Base-by-base conservation (phyloP, 2,888 invertebrate genomes). In the Shargacucullia verbasci region DNA sequence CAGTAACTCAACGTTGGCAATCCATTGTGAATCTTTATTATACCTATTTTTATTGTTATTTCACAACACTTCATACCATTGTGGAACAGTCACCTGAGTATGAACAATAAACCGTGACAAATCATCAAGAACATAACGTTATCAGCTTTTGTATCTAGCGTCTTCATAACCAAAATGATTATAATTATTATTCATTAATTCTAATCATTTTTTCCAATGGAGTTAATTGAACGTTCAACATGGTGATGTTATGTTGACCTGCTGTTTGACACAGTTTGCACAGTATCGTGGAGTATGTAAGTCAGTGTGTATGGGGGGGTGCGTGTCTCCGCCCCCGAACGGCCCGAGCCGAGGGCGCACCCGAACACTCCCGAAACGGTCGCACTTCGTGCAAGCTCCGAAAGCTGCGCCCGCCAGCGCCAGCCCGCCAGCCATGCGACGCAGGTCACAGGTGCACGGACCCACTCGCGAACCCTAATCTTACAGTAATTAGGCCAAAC, bases 361-460 rank as follows among this genome's bases (percentile, higher is more conserved):
- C 41, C 53, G 62, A 39, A 20, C 20, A 20, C 4, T 20, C 20
- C 20, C 20, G 20, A 20, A 3, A 2, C 20, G 2, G 20, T 3
- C 20, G 20, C 20, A 33, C 15, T 39, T 38, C 38, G 44, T 14
- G n/a, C 46, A 20, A 29, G 12, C 63, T 33, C 29, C 37, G 45
- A 33, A 37, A 46, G 34, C 47, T 53, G 49, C 41, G 52, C 25
- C 46, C 37, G 35, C 47, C 50, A 38, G 20, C 40, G 45, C 35
- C 47, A 15, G 27, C 47, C n/a, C 2, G 20, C 20, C 20, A 4
- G 13, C 14, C 48, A 20, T 20, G 15, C 41, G 45, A 41, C 67
- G 60, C 68, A 59, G 50, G 45, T 63, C 67, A 53, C 68, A 59
- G 50, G 45, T 63, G 62, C 63, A 67, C 49, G 35, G 41, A 20